These are phyloP conservation scores for Guaruba guarouba DNA, from an alignment of 2,113 vertebrate species.

Conservation along the genomic window DNA sequence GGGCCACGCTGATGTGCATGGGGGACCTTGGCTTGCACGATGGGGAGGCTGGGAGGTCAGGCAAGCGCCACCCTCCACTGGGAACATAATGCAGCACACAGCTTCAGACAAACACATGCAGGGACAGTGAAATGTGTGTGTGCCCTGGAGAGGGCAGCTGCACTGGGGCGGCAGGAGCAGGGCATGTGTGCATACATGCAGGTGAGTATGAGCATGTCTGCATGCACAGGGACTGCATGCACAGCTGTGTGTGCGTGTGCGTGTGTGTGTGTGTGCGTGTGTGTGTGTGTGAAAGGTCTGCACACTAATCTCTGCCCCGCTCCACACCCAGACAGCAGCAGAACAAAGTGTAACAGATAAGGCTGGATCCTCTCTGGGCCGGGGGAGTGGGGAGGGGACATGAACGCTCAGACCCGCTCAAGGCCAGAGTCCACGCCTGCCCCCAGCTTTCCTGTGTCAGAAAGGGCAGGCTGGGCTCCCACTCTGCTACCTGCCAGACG, in stretches of 20 bases:
- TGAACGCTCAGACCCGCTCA: conserved; percentile 18
- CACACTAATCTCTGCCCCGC: conserved; percentile 41
- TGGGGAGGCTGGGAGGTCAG: background rate
- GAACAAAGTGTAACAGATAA: conserved; percentile 71
- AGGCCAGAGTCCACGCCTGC: conserved; percentile 57
- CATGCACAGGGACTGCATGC: background rate
- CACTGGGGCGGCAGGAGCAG: accelerated
- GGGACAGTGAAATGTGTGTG: accelerated
- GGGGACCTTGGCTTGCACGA: accelerated
- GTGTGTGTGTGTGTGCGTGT: background rate
- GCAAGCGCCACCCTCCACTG: background rate
- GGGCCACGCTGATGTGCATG: background rate
- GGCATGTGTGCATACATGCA: background rate
- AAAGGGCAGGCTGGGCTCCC: background rate
- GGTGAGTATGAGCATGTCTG: background rate
- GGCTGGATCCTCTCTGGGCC: background rate
- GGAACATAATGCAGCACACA: background rate
- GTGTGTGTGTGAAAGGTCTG: conserved; percentile 42
- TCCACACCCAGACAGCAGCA: conserved; percentile 59
- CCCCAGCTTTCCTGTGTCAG: background rate
- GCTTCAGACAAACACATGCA: background rate
- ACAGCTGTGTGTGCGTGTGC: background rate
- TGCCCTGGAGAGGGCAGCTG: background rate
- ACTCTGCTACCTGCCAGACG: accelerated
- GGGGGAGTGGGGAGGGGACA: background rate